phyloP scores from a whole-genome alignment of 2,113 vertebrate genomes.

The Orthonyx spaldingii region DNA sequence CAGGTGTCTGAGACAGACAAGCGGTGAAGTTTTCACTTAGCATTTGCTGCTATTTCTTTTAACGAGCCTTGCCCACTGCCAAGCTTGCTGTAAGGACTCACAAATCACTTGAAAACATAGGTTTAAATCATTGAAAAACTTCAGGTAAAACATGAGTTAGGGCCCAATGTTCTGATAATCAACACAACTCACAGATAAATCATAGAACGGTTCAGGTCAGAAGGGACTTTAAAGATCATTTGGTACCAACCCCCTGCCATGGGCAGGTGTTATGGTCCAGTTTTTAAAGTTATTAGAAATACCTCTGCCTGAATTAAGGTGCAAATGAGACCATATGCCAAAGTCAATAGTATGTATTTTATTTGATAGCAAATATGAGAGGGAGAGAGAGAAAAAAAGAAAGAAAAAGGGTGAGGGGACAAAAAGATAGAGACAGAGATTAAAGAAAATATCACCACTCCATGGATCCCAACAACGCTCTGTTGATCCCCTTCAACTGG shows the following conservation, averaged over 20 bases:
- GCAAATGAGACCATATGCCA: too few species aligned
- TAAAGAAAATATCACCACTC: background rate
- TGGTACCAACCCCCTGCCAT: background rate
- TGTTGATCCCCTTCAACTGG: background rate
- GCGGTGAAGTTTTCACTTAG: background rate
- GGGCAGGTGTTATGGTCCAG: background rate
- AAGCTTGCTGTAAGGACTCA: background rate
- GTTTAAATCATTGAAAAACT: background rate
- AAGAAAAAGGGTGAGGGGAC: background rate
- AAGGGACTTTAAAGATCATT: background rate
- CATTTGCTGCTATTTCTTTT: background rate
- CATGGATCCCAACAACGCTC: background rate
- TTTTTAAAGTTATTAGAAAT: background rate
- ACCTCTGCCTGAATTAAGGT: background rate
- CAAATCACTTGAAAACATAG: background rate
- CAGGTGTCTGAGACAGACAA: background rate
- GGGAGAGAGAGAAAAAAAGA: background rate
- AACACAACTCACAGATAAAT: background rate
- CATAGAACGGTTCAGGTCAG: background rate
- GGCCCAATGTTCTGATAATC: background rate
- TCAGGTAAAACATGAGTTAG: background rate
- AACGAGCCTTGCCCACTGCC: background rate
- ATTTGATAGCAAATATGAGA: background rate
- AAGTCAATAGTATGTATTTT: background rate
- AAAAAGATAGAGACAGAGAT: background rate